These are phyloP conservation scores for Saccostrea glomerata DNA, from an alignment of 1,140 invertebrate species.

Conservation along the genomic window DNA sequence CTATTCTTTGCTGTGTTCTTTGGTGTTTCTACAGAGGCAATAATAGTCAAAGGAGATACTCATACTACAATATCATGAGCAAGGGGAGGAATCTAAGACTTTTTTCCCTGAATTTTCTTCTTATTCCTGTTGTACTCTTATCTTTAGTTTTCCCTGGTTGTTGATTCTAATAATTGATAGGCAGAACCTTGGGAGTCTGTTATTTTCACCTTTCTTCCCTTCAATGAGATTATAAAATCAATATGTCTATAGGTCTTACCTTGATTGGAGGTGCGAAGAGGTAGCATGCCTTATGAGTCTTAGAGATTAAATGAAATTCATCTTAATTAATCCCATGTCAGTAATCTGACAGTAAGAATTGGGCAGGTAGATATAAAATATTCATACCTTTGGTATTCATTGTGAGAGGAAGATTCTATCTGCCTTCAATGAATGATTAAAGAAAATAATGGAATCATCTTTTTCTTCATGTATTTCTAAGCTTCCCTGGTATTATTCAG, in stretches of 20 bases:
- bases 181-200: not conserved
- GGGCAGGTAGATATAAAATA: slow-evolving; percentile 1
- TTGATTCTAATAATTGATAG: not conserved
- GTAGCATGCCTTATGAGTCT: not conserved
- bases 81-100: no score
- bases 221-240: slow-evolving; percentile 13
- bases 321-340: slow-evolving; percentile 25
- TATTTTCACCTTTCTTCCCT: not conserved
- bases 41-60: not conserved
- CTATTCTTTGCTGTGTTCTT: no score
- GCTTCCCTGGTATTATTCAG: not conserved
- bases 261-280: not conserved
- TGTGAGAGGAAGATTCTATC: not conserved
- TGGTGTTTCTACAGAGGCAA: not conserved
- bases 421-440: not conserved
- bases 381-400: not conserved
- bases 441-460: not conserved
- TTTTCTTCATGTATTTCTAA: not conserved
- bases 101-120: no score
- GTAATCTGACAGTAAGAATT: not conserved
- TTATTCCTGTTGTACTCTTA: no score
- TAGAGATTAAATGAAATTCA: slow-evolving; percentile 15
- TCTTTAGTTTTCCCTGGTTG: no score
- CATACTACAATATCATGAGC: not conserved
- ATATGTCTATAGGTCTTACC: not conserved